phyloP scores from a whole-genome alignment of 1,140 invertebrate species.

The Dryas iulia region DNA sequence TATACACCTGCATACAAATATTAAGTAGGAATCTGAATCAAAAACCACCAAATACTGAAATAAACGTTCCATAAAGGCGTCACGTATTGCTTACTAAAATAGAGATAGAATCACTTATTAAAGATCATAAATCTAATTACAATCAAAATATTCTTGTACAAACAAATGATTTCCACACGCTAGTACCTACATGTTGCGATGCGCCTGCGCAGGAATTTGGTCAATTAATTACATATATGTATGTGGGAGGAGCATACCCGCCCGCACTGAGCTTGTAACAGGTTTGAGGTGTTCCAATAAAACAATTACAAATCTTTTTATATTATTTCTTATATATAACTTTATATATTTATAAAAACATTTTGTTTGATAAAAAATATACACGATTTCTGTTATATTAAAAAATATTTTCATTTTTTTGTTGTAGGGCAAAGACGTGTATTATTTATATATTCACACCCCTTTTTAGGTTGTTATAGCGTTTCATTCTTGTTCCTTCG shows the following conservation, averaged over 20 bases:
- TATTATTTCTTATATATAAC: not conserved
- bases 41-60: not conserved
- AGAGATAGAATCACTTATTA: not conserved
- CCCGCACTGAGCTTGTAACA: slow-evolving; percentile 28
- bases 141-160: slow-evolving; percentile 4
- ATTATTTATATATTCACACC: too few species aligned
- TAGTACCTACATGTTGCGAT: not conserved
- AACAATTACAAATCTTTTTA: not conserved
- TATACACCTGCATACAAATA: too few species aligned
- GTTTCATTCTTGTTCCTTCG: too few species aligned
- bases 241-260: slow-evolving; percentile 27
- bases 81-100: not conserved
- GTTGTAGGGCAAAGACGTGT: too few species aligned
- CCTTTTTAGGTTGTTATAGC: too few species aligned
- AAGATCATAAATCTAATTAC: slow-evolving; percentile 1
- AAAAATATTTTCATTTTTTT: too few species aligned
- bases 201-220: slow-evolving; percentile 33
- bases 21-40: not conserved
- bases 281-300: slow-evolving; percentile 29
- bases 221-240: slow-evolving; percentile 55
- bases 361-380: too few species aligned
- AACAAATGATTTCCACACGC: slow-evolving; percentile 10
- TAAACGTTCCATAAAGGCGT: not conserved
- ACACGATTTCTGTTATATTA: too few species aligned
- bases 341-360: too few species aligned